These are phyloP conservation scores for Hypotaenidia philippensis DNA, from an alignment of 2,797 vertebrate genomes.

Conservation along the genomic window DNA sequence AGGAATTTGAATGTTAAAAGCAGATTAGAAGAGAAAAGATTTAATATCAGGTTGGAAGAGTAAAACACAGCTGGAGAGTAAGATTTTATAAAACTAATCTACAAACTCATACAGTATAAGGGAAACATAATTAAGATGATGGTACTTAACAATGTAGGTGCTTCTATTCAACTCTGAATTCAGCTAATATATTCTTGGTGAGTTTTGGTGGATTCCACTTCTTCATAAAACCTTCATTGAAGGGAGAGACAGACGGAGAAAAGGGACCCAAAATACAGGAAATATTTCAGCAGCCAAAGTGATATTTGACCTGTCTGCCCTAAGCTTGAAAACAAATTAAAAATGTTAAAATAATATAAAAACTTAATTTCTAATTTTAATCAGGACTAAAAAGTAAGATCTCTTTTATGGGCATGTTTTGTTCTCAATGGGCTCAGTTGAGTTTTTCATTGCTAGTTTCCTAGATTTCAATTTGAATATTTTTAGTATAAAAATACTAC, in stretches of 20 bases:
- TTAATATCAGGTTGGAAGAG: constrained; percentile 45
- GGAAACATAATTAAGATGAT: constrained; percentile 37
- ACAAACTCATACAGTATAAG: constrained; percentile 22
- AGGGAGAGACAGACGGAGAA: background rate
- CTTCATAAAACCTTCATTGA: background rate
- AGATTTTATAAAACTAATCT: constrained; percentile 38
- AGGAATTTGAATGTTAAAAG: constrained; percentile 61
- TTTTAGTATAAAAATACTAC: background rate
- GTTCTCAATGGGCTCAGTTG: too few relatives aligned
- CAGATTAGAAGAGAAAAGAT: constrained; percentile 52
- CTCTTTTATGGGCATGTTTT: background rate
- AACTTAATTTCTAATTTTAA: background rate
- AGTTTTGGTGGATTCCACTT: background rate
- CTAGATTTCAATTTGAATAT: background rate
- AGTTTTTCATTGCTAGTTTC: background rate
- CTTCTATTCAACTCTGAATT: background rate
- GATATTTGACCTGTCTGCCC: background rate
- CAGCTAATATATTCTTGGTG: background rate
- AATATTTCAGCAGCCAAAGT: background rate
- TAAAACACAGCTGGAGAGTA: constrained; percentile 54
- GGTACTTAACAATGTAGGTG: background rate
- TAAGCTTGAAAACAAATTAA: background rate
- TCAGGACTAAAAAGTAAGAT: background rate
- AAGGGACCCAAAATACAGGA: background rate
- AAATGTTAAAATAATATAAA: background rate